phyloP scores from a whole-genome alignment of 2,113 vertebrate genomes.

The Nycticebus coucang region DNA sequence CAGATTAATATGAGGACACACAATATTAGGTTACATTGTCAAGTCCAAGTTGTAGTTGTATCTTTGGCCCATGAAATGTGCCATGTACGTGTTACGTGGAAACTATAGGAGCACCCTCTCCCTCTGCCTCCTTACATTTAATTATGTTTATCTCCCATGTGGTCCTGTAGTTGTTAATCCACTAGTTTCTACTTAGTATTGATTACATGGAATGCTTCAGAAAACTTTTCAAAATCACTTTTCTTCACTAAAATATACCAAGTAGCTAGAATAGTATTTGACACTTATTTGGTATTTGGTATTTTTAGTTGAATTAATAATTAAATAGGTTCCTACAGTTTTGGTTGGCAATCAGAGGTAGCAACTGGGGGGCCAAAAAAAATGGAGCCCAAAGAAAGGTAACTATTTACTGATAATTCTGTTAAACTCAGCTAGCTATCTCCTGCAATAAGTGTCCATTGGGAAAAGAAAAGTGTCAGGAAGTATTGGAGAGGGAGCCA shows the following conservation, averaged over 20 bases:
- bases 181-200: too few species aligned
- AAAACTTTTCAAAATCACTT: not conserved
- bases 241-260: not conserved
- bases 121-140: too few species aligned
- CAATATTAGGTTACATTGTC: too few species aligned
- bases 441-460: not conserved
- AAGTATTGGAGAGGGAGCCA: not conserved
- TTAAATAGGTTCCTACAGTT: slow-evolving; percentile 1
- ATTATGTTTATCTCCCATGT: too few species aligned
- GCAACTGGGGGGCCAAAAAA: not conserved
- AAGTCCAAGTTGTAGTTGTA: too few species aligned
- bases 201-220: too few species aligned
- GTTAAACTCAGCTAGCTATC: not conserved
- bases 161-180: too few species aligned
- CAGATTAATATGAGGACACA: too few species aligned
- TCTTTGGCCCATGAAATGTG: too few species aligned
- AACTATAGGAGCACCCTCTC: too few species aligned
- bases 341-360: not conserved
- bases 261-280: not conserved
- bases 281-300: not conserved
- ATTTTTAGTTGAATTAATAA: slow-evolving; percentile 7
- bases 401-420: not conserved
- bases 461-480: not conserved
- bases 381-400: not conserved
- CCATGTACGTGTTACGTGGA: too few species aligned